Evolutionary conservation across 2,113 vertebrate species (phyloP).

Genomic region (Macrotus californicus): DNA sequence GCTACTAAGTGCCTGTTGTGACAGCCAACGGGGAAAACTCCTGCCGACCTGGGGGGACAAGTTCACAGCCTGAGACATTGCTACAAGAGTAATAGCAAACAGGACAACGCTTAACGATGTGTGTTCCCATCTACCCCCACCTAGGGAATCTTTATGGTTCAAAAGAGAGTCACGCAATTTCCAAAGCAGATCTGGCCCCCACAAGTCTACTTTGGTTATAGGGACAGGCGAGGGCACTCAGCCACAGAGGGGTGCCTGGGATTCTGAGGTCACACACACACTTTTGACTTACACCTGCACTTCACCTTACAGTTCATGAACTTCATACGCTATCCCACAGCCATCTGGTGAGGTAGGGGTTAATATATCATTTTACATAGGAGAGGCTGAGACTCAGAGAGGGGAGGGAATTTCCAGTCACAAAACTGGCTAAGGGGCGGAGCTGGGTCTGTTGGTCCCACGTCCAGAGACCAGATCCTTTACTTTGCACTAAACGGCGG

Average conservation of each 20-base stretch:
- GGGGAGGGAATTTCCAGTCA: background rate
- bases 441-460: background rate
- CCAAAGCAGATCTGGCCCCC: background rate
- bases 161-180: background rate
- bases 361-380: background rate
- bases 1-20: fast-evolving
- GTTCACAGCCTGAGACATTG: too few relatives aligned
- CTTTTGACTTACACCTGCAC: background rate
- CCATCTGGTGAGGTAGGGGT: background rate
- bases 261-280: background rate
- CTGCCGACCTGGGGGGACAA: background rate
- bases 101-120: background rate
- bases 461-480: background rate
- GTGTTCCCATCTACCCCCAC: too few relatives aligned
- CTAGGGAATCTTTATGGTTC: background rate
- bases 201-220: background rate
- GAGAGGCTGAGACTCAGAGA: background rate
- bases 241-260: background rate
- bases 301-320: background rate
- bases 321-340: background rate
- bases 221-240: background rate
- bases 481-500: background rate
- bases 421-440: too few relatives aligned
- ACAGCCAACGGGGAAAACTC: background rate
- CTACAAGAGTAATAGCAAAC: background rate